A percentile compares a stretch with the other conserved stretches of the same genome.
Evolutionary conservation across 2,113 vertebrate genomes (phyloP).

Genomic region (Catagonus wagneri): DNA sequence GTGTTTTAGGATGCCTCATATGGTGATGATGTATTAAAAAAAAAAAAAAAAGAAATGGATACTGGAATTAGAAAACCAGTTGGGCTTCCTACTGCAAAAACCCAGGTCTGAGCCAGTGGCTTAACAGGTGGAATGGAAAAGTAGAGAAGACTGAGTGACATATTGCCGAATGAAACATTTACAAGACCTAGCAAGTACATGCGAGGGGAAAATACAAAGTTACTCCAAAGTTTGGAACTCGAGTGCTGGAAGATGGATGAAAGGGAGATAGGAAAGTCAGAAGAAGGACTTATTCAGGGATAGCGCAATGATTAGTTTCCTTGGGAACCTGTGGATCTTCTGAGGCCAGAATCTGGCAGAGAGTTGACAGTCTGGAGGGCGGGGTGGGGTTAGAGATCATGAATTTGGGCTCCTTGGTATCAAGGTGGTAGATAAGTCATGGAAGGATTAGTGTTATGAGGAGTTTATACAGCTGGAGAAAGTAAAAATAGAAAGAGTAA

Average conservation of each 20-base stretch:
- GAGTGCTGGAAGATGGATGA: neutral
- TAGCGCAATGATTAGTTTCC: neutral
- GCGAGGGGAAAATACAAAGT: neutral
- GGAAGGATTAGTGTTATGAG: neutral
- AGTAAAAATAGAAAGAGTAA: neutral
- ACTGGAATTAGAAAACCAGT: neutral
- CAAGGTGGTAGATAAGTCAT: neutral
- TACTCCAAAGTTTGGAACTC: neutral
- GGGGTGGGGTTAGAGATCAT: neutral
- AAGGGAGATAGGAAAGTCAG: neutral
- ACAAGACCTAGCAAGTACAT: neutral
- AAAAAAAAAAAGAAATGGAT: neutral
- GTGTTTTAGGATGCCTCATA: neutral
- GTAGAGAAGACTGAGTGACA: neutral
- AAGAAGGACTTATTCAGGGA: neutral
- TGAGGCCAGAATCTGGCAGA: neutral
- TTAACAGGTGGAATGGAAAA: neutral
- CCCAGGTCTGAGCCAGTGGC: neutral
- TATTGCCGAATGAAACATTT: neutral
- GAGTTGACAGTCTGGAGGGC: neutral
- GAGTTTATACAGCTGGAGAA: neutral
- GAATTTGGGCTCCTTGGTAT: neutral
- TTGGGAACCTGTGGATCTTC: neutral
- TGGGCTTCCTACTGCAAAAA: neutral
- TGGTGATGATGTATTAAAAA: neutral